Conservation (phyloP, 2,113 vertebrate genomes). For the Oostethus manadensis region DNA sequence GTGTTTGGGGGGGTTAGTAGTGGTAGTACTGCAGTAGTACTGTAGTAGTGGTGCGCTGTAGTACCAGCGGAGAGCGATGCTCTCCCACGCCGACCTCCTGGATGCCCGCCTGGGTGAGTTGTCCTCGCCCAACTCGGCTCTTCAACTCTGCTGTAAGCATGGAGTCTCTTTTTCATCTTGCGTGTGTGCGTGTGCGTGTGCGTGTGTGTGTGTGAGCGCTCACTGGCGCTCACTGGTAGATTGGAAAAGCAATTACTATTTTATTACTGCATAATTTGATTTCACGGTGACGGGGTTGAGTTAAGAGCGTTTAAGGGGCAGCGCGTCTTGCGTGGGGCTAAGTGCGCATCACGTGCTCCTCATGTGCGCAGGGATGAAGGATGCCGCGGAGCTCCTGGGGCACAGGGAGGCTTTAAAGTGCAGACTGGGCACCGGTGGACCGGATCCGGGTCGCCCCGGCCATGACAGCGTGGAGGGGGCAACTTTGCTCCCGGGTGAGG, state of each 20-base stretch:
- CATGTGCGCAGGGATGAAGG: slow-evolving; percentile 84
- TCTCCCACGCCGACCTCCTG: slow-evolving; percentile 99
- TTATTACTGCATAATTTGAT: slow-evolving; percentile 93
- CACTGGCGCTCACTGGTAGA: slow-evolving; percentile 91
- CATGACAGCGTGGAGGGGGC: slow-evolving; percentile 86
- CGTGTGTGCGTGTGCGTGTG: slow-evolving; percentile 51
- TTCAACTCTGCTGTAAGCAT: slow-evolving; percentile 78
- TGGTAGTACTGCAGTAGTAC: no score
- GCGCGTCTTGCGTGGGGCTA: slow-evolving; percentile 24
- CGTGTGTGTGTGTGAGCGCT: slow-evolving; percentile 90
- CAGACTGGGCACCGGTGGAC: slow-evolving; percentile 82
- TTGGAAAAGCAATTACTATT: slow-evolving; percentile 92
- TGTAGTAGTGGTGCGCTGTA: no score
- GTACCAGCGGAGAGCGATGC: slow-evolving; percentile 85
- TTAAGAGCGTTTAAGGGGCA: slow-evolving; percentile 64
- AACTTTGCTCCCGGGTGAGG: slow-evolving; percentile 87
- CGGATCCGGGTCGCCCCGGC: slow-evolving; percentile 84
- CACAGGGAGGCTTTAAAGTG: slow-evolving; percentile 93
- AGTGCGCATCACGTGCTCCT: no score
- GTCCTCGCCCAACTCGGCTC: slow-evolving; percentile 76
- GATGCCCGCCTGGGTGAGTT: slow-evolving; percentile 99
- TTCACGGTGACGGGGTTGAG: slow-evolving; percentile 53
- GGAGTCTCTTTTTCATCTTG: slow-evolving; percentile 68
- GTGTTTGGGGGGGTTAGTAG: no score
- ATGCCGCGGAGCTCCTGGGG: slow-evolving; percentile 89